phyloP scores from a whole-genome alignment of 2,113 vertebrate genomes.

The Platichthys flesus region DNA sequence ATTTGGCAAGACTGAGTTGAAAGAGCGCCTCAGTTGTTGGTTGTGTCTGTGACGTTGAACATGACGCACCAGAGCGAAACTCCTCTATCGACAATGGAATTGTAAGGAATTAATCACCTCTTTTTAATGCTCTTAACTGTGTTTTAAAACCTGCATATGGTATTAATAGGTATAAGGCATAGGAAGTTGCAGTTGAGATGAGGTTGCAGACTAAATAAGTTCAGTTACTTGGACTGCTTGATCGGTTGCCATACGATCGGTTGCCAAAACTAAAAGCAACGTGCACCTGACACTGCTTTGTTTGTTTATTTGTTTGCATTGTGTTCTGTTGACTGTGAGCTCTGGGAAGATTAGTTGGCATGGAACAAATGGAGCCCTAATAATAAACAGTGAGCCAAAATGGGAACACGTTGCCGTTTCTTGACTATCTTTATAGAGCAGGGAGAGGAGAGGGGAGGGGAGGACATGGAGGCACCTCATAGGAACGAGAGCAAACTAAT shows the following conservation, averaged over 20 bases:
- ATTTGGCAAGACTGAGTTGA: not conserved
- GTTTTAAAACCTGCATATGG: too few species aligned
- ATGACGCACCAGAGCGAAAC: too few species aligned
- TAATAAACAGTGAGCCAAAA: conserved; percentile 57
- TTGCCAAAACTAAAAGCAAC: conserved; percentile 43
- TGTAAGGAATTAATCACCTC: too few species aligned
- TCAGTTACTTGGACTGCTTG: not conserved
- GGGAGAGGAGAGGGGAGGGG: not conserved
- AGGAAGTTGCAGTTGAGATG: too few species aligned
- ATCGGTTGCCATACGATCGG: conserved; percentile 20
- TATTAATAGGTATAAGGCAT: too few species aligned
- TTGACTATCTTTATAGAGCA: conserved; percentile 16
- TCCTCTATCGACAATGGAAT: too few species aligned
- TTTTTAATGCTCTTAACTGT: too few species aligned
- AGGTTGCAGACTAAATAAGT: not conserved
- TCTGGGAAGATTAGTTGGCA: conserved; percentile 63
- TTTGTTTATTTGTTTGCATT: conserved; percentile 54
- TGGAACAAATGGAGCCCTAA: conserved; percentile 59
- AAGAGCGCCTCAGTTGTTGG: not conserved
- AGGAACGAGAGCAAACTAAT: conserved; percentile 39
- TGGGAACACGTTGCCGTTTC: conserved; percentile 23
- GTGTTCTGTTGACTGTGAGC: conserved; percentile 44
- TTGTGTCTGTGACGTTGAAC: not conserved
- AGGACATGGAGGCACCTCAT: conserved; percentile 5
- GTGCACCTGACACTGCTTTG: conserved; percentile 24